Conservation (phyloP, 2,888 invertebrate species). For the Dryomyza anilis region DNA sequence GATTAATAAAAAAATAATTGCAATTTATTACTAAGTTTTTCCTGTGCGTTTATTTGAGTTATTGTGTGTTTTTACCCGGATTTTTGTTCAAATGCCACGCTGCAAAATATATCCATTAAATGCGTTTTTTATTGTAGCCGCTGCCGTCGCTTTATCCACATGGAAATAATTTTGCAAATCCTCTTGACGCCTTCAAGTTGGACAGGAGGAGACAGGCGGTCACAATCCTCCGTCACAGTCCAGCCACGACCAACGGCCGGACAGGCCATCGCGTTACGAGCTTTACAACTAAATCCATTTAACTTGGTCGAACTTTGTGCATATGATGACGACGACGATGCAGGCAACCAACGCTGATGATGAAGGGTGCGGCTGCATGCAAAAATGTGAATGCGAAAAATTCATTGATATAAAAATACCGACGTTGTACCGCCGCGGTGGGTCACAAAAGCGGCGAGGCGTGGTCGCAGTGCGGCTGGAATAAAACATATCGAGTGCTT, state of each 20-base stretch:
- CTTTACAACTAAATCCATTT: conserved; percentile 24
- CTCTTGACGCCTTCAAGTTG: conserved; percentile 21
- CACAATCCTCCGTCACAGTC: background rate
- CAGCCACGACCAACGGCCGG: background rate
- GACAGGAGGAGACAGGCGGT: background rate
- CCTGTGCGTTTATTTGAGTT: too few species aligned
- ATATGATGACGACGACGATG: too few species aligned
- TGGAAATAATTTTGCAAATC: conserved; percentile 18
- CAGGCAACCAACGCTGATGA: too few species aligned
- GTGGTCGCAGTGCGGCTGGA: background rate
- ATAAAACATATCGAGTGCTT: conserved; percentile 22
- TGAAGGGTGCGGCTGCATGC: background rate
- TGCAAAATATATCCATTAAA: conserved; percentile 23
- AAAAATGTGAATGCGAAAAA: too few species aligned
- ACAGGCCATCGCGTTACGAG: background rate
- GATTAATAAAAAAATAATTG: too few species aligned
- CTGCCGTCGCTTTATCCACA: conserved; percentile 11
- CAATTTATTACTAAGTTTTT: too few species aligned
- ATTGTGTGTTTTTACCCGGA: too few species aligned
- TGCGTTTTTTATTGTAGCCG: conserved; percentile 16
- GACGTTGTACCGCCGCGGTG: background rate
- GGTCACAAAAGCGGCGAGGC: background rate
- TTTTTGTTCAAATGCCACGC: conserved; percentile 15
- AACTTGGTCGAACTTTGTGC: conserved; percentile 18
- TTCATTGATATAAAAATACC: too few species aligned